Conservation (phyloP, 2,888 invertebrate species). For the Macrophya alboannulata region DNA sequence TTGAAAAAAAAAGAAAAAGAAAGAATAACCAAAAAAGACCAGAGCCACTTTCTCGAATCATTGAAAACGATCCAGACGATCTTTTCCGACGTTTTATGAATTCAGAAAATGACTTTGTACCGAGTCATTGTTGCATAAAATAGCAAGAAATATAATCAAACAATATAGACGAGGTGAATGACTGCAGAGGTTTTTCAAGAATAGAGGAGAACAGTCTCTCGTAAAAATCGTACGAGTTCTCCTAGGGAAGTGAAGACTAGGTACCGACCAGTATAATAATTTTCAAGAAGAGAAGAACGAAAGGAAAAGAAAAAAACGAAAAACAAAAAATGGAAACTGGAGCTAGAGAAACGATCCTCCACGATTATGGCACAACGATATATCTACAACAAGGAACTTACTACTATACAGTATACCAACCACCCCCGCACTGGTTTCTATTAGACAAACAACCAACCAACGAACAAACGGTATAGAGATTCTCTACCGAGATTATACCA, state of each 20-base stretch:
- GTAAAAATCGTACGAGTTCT: neutral
- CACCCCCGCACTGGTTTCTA: neutral
- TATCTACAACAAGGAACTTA: neutral
- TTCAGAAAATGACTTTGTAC: too few species aligned
- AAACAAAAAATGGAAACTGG: neutral
- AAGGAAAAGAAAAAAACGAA: neutral
- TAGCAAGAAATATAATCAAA: neutral
- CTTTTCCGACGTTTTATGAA: neutral
- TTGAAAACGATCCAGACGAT: neutral
- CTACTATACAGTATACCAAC: neutral
- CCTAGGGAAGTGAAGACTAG: neutral
- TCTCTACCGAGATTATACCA: constrained; percentile 7
- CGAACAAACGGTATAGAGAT: neutral
- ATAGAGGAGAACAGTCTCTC: neutral
- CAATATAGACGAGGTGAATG: neutral
- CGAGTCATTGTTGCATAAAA: neutral
- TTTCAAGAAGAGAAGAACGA: neutral
- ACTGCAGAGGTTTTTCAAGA: neutral
- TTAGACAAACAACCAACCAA: neutral
- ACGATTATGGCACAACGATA: constrained; percentile 11
- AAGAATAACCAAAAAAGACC: neutral
- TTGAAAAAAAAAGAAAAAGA: neutral
- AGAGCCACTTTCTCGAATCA: neutral
- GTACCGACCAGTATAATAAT: neutral
- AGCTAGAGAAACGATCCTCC: neutral